Conservation (phyloP, 2,888 invertebrate genomes). For the Xylophagus ater region DNA sequence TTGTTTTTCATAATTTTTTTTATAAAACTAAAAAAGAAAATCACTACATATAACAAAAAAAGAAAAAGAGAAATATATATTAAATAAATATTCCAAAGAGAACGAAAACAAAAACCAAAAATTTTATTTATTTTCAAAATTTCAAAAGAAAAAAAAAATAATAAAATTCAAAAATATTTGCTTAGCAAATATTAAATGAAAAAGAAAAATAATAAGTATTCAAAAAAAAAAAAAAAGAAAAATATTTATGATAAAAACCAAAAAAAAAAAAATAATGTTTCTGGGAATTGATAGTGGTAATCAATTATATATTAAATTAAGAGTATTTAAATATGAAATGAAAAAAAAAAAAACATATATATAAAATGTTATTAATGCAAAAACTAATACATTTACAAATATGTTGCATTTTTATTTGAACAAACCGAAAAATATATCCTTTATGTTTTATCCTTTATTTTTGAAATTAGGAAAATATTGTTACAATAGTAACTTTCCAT, state of each 20-base stretch:
- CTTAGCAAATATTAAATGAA: neutral
- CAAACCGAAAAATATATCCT: no score
- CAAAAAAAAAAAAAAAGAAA: conserved; percentile 1
- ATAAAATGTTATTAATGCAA: conserved; percentile 13
- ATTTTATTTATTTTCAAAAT: conserved; percentile 4
- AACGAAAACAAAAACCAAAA: no score
- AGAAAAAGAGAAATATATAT: conserved; percentile 8
- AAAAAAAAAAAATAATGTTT: conserved; percentile 4
- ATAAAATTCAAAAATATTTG: conserved; percentile 7
- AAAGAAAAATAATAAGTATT: conserved; percentile 8
- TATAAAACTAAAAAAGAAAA: neutral
- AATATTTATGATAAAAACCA: neutral
- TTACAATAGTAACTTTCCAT: no score
- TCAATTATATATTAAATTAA: conserved; percentile 9
- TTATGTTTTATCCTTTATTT: no score
- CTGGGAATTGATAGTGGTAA: conserved; percentile 15
- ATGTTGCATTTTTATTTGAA: neutral
- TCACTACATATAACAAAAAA: conserved; percentile 4
- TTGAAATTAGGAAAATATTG: no score
- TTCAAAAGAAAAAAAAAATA: neutral
- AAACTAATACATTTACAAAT: conserved; percentile 11
- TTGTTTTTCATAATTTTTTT: neutral
- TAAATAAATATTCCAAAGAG: conserved; percentile 9
- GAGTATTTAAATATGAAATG: neutral
- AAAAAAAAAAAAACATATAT: conserved; percentile 5